Evolutionary conservation across 2,797 vertebrate species (phyloP).

Genomic region (Cyclopterus lumpus): DNA sequence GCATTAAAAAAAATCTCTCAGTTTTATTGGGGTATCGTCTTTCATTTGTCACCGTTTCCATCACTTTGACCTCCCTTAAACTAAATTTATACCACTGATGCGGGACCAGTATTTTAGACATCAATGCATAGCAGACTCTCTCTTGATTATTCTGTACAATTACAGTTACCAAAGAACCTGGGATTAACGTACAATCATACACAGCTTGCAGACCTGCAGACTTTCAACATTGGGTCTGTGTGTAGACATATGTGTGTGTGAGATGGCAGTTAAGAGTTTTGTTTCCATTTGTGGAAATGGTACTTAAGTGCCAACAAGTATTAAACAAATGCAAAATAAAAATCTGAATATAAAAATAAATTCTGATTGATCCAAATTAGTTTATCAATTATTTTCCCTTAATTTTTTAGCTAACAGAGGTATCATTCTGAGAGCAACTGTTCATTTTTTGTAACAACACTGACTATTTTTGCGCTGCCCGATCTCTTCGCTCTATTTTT

Average conservation of each 20-base stretch:
- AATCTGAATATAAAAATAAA: no score
- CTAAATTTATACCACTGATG: constrained; percentile 40
- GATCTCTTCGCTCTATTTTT: constrained; percentile 17
- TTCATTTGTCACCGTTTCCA: neutral
- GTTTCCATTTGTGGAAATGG: no score
- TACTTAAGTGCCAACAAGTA: neutral
- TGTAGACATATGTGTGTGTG: constrained; percentile 15
- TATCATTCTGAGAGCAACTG: neutral
- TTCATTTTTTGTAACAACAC: constrained; percentile 1
- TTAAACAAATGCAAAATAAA: neutral
- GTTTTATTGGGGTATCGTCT: neutral
- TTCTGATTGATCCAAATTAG: neutral
- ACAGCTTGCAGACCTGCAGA: constrained; percentile 33
- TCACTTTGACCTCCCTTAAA: constrained; percentile 5
- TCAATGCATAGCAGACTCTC: constrained; percentile 26
- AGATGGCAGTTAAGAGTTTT: neutral
- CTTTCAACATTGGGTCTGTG: neutral
- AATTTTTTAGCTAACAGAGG: neutral
- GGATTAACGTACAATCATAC: constrained; percentile 47
- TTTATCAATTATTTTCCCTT: neutral
- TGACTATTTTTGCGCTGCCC: neutral
- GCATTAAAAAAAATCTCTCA: no score
- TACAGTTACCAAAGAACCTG: constrained; percentile 37
- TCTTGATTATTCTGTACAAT: constrained; percentile 56
- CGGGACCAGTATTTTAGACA: constrained; percentile 40